Percentiles rank a stretch among this genome's conserved stretches.
Evolutionary conservation across 2,888 invertebrate species (phyloP).

Genomic region (Cryptosula pallasiana): DNA sequence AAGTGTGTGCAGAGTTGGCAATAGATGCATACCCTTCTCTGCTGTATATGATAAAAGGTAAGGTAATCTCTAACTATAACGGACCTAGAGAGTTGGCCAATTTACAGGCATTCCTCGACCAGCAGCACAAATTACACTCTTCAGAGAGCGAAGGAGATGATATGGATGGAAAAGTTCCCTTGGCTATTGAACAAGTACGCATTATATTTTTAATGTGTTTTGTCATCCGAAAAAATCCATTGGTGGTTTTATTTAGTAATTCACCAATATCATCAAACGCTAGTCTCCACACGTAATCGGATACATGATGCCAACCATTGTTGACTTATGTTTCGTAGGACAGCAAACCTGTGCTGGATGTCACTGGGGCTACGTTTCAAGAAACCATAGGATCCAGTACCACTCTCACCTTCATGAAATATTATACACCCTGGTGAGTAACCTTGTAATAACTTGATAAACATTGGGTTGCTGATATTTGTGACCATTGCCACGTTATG

Average conservation of each 20-base stretch:
- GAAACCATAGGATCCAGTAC: constrained; percentile 60
- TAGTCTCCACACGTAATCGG: no score
- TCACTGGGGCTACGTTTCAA: constrained; percentile 70
- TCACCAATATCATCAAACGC: no score
- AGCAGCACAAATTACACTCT: not conserved
- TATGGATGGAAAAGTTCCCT: not conserved
- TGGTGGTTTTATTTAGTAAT: no score
- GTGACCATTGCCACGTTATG: no score
- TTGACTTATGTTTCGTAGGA: not conserved
- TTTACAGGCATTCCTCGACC: not conserved
- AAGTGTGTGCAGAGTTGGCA: constrained; percentile 7
- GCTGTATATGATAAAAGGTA: constrained; percentile 26
- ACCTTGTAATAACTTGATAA: no score
- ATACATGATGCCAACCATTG: no score
- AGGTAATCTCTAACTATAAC: not conserved
- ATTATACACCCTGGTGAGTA: constrained; percentile 78
- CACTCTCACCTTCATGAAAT: constrained; percentile 75
- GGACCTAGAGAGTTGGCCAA: not conserved
- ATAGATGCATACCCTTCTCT: constrained; percentile 26
- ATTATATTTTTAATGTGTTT: no score
- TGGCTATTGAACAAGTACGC: no score
- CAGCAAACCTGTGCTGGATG: not conserved
- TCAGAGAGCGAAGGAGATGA: not conserved
- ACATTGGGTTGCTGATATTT: no score
- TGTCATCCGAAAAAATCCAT: no score